A percentile compares a stretch with the other conserved stretches of the same genome.
Conservation (phyloP, 2,113 vertebrate genomes). For the Ceyx melanurus region DNA sequence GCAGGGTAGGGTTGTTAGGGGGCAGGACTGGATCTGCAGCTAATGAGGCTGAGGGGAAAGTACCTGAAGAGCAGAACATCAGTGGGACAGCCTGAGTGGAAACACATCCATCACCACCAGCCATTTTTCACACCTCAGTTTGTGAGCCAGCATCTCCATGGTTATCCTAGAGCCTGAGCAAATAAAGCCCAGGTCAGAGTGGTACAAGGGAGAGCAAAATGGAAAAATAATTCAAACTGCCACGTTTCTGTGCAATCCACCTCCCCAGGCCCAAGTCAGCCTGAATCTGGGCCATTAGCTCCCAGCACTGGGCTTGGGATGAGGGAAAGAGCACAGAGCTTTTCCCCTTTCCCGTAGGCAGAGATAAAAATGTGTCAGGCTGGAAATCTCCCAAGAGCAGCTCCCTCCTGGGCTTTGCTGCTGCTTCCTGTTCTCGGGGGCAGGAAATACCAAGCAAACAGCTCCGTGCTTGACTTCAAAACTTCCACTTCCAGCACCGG, state of each 20-base stretch:
- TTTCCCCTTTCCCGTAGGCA: neutral
- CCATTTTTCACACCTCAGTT: neutral
- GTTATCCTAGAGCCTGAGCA: neutral
- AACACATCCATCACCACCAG: neutral
- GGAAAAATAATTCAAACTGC: neutral
- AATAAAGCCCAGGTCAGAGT: neutral
- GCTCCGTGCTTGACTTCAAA: conserved; percentile 40
- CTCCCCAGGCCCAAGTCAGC: neutral
- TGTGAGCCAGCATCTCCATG: accelerated
- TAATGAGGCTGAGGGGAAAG: neutral
- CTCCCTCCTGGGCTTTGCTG: conserved; percentile 18
- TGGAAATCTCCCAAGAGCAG: conserved; percentile 55
- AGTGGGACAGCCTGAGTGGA: neutral
- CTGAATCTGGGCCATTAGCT: neutral
- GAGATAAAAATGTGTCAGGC: conserved; percentile 16
- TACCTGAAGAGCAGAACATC: neutral
- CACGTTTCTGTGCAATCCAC: neutral
- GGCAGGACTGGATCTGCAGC: neutral
- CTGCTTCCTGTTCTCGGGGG: conserved; percentile 53
- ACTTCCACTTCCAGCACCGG: conserved; percentile 6
- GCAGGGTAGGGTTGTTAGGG: neutral
- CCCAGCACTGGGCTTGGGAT: neutral
- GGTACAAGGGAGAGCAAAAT: neutral
- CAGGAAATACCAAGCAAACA: conserved; percentile 69
- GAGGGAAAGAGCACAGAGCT: neutral